Conservation (phyloP, 1,140 invertebrate species). For the Drosophila busckii region DNA sequence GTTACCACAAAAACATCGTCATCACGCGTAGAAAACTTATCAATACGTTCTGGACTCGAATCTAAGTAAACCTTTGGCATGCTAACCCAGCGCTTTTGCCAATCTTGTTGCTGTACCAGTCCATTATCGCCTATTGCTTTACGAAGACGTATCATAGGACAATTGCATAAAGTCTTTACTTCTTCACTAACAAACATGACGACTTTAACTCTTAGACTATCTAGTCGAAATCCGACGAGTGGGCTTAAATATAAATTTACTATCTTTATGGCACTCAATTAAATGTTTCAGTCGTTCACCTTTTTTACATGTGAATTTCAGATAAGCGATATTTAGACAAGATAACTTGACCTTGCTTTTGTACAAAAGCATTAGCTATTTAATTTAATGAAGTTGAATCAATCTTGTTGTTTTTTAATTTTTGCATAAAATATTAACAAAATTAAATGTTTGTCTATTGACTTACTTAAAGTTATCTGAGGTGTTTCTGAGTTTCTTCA, state of each 20-base stretch:
- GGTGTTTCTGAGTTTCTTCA: background rate
- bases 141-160: background rate
- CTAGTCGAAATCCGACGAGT: too few species aligned
- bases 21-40: conserved; percentile 50
- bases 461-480: conserved; percentile 12
- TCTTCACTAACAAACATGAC: conserved; percentile 8
- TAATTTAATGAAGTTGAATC: too few species aligned
- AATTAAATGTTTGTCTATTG: background rate
- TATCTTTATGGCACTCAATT: too few species aligned
- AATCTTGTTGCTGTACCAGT: conserved; percentile 1
- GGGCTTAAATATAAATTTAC: too few species aligned
- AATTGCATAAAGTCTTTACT: background rate
- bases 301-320: too few species aligned
- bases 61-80: background rate
- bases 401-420: conserved; percentile 4
- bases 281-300: too few species aligned
- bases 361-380: too few species aligned
- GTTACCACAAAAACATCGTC: conserved; percentile 80
- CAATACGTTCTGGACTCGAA: conserved; percentile 1
- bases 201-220: background rate
- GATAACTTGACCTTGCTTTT: too few species aligned
- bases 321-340: too few species aligned
- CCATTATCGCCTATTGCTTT: background rate
- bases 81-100: conserved; percentile 19
- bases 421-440: background rate